These are phyloP conservation scores for Terrapene triunguis DNA, from an alignment of 2,113 vertebrate genomes.

Conservation along the genomic window DNA sequence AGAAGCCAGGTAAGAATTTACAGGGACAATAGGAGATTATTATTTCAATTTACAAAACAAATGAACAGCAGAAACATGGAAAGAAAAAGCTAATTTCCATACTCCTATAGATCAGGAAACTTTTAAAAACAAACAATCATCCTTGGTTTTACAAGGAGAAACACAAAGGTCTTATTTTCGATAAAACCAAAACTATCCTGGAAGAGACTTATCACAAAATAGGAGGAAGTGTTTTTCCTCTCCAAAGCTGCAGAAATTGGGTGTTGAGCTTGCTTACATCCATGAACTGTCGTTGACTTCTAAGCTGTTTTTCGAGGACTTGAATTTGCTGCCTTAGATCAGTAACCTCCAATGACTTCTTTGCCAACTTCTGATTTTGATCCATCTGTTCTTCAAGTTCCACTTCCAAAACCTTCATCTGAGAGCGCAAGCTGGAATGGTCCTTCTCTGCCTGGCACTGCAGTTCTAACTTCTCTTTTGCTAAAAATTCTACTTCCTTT, in stretches of 20 bases:
- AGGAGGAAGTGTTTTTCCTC: neutral
- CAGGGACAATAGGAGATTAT: neutral
- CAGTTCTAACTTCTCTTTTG: constrained; percentile 87
- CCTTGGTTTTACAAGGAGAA: neutral
- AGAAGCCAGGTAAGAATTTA: neutral
- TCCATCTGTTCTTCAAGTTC: constrained; percentile 92
- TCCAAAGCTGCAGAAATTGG: neutral
- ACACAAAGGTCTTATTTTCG: neutral
- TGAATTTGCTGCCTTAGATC: constrained; percentile 89
- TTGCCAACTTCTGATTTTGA: constrained; percentile 79
- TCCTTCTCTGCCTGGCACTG: constrained; percentile 93
- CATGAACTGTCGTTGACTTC: constrained; percentile 93
- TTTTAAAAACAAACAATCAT: neutral
- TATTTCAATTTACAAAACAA: neutral
- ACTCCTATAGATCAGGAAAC: neutral
- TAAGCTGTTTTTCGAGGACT: constrained; percentile 93
- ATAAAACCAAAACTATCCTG: neutral
- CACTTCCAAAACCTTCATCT: constrained; percentile 87
- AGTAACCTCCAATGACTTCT: constrained; percentile 80
- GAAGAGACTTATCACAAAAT: neutral
- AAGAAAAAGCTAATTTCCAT: neutral
- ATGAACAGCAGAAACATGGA: neutral
- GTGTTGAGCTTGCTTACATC: constrained; percentile 81
- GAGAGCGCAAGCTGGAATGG: constrained; percentile 81
- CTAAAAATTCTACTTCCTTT: constrained; percentile 86